Evolutionary conservation across 2,888 invertebrate species (phyloP).

Genomic region (Spatulosminthurus flaviceps): DNA sequence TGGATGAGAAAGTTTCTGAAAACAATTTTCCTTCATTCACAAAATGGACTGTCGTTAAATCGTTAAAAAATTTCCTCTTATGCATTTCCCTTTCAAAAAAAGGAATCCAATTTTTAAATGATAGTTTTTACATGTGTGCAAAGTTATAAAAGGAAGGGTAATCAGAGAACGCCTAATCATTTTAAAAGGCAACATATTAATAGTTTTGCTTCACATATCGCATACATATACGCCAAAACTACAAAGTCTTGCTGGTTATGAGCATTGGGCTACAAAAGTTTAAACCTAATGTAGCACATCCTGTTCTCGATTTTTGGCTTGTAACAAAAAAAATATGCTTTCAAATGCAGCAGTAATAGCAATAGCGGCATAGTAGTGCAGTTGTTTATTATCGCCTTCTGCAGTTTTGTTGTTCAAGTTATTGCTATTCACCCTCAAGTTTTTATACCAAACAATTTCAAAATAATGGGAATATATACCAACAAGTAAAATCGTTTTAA

Average conservation of each 20-base stretch:
- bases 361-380: neutral
- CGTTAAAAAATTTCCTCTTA: neutral
- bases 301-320: conserved; percentile 42
- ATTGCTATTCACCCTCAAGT: conserved; percentile 1
- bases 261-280: neutral
- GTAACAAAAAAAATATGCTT: conserved; percentile 27
- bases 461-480: too few relatives aligned
- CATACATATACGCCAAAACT: neutral
- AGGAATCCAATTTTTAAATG: neutral
- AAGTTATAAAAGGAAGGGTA: conserved; percentile 20
- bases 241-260: neutral
- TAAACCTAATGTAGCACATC: conserved; percentile 42
- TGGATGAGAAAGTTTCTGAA: conserved; percentile 3
- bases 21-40: neutral
- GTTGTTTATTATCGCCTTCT: too few relatives aligned
- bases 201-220: neutral
- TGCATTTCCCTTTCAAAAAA: neutral
- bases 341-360: neutral
- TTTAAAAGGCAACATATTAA: neutral
- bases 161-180: conserved; percentile 22
- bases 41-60: neutral
- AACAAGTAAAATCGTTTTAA: too few relatives aligned
- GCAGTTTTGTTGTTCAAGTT: too few relatives aligned
- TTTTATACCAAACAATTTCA: neutral
- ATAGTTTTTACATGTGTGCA: neutral